Conservation (phyloP, 2,888 invertebrate genomes). For the Cloeon dipterum region DNA sequence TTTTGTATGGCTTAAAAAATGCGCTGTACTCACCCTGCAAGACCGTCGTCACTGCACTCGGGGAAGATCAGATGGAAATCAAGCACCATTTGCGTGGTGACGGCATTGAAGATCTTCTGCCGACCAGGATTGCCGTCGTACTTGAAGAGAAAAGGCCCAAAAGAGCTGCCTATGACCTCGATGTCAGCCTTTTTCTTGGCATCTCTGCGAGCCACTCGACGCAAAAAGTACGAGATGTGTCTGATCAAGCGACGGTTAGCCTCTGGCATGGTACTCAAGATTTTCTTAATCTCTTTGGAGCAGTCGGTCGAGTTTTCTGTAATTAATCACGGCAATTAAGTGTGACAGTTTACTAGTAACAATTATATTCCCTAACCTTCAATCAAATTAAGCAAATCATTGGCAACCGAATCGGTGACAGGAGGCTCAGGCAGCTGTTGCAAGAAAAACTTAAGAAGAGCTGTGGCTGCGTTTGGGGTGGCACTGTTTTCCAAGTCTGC, state of each 20-base stretch:
- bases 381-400: constrained; percentile 11
- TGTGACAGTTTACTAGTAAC: too few species aligned
- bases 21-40: too few species aligned
- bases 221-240: constrained; percentile 19
- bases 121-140: background rate
- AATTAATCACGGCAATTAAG: constrained; percentile 4
- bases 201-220: constrained; percentile 14
- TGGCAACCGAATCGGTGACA: constrained; percentile 22
- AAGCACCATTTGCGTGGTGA: background rate
- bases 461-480: constrained; percentile 28
- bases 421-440: constrained; percentile 27
- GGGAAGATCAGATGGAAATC: constrained; percentile 1
- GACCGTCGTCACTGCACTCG: too few species aligned
- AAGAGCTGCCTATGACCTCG: constrained; percentile 14
- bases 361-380: too few species aligned
- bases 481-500: constrained; percentile 24
- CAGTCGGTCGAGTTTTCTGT: constrained; percentile 9
- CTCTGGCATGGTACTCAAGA: constrained; percentile 13
- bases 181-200: background rate
- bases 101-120: background rate
- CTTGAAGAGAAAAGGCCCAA: constrained; percentile 22
- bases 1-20: too few species aligned
- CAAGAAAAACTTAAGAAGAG: constrained; percentile 28
- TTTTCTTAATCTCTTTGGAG: constrained; percentile 8
- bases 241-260: constrained; percentile 18